Evolutionary conservation across 2,797 vertebrate genomes (phyloP), one percentile per base, ranked within the genome.

Genomic region (Chelon labrosus): DNA sequence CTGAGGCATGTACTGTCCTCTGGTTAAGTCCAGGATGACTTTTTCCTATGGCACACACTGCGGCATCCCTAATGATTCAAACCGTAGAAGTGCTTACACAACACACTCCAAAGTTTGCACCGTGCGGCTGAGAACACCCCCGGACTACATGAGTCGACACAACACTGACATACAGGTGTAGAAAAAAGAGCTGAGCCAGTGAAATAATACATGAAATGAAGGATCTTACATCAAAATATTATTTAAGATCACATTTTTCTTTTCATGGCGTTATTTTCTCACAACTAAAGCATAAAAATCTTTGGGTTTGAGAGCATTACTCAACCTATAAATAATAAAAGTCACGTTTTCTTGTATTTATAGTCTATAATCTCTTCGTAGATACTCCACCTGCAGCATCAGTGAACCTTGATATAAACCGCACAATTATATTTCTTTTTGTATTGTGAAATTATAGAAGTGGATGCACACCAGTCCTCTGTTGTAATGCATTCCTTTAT

Each of bases 61-160:
- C 81, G 64, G 85, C 80, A 77, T 80, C 73, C 50, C 69, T 86
- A 88, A 88, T 89, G 88, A 89, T 83, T 91, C 87, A 87, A 85
- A 76, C 79, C 77, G 65, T 64, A 83, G 59, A 89, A 91, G 89
- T 91, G 88, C 88, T 88, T 78, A 84, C 64, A 83, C 63, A 88
- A 87, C 54, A 47, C 83, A 85, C 84, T 85, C 70, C 72, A 58
- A 74, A 80, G 61, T 88, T 85, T 73, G 53, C 58, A 35, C 55
- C 58, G 12, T 35, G 31, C 31, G 16, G 46, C 71, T 77, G 44
- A 77, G 63, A 82, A 73, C 74, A 70, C 77, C 82, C 79, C 84
- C 78, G 17, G 46, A 81, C 53, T 7, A 73, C 77, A 72, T 62
- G 78, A 84, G 68, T 84, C 70, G 31, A 84, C 78, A 56, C 62